A percentile compares a stretch with the other conserved stretches of the same genome.
phyloP scores from a whole-genome alignment of 1,140 invertebrate species.

The Conus betulinus region DNA sequence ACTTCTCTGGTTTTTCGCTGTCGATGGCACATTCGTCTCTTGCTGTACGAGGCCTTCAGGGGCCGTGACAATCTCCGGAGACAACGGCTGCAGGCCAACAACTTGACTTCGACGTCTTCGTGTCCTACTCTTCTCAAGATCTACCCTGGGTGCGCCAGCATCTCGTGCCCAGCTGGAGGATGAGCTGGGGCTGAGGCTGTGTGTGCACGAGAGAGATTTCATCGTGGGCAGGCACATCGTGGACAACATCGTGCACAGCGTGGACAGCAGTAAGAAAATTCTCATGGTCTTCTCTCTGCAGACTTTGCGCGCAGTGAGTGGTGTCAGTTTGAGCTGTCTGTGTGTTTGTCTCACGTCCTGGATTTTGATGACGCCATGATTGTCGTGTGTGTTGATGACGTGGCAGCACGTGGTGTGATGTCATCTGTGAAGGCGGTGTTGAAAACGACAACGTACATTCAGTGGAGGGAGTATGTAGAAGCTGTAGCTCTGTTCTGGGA shows the following conservation, averaged over 20 bases:
- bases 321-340: conserved; percentile 75
- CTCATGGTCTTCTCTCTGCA: conserved; percentile 54
- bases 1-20: background rate
- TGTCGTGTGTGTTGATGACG: conserved; percentile 39
- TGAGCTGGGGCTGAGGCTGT: conserved; percentile 44
- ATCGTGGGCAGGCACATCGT: conserved; percentile 52
- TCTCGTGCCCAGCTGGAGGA: conserved; percentile 35
- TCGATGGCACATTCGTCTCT: conserved; percentile 69
- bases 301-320: conserved; percentile 53
- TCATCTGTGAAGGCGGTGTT: no score
- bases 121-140: conserved; percentile 45
- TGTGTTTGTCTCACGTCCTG: conserved; percentile 37
- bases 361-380: conserved; percentile 29
- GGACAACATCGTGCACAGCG: conserved; percentile 55
- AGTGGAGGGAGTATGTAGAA: no score
- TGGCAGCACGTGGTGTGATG: no score
- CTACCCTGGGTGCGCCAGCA: conserved; percentile 39
- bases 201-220: conserved; percentile 65
- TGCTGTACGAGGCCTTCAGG: background rate
- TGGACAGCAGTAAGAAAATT: conserved; percentile 49
- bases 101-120: conserved; percentile 46
- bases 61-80: background rate
- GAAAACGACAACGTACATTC: no score
- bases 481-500: no score
- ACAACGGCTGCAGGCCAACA: background rate